Evolutionary conservation across 2,797 vertebrate species (phyloP).

Genomic region (Centroberyx gerrardi): DNA sequence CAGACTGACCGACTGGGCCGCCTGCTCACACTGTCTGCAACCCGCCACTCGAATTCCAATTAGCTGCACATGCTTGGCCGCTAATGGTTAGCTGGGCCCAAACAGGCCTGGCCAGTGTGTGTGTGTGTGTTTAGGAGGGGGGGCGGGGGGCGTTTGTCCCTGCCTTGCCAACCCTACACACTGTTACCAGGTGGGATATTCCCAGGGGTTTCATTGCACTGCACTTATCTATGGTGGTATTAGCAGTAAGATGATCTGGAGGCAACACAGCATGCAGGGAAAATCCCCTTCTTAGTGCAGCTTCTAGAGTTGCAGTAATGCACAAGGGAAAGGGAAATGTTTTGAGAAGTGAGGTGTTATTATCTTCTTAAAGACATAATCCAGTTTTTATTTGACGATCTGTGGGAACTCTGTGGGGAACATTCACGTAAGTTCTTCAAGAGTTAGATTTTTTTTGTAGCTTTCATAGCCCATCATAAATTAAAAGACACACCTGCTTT

Average conservation of each 20-base stretch:
- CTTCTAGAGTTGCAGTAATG: neutral
- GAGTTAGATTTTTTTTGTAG: neutral
- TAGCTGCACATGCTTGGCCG: conserved; percentile 12
- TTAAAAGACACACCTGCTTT: neutral
- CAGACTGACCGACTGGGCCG: conserved; percentile 3
- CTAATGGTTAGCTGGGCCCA: conserved; percentile 39
- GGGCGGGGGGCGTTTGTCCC: neutral
- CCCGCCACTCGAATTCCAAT: conserved; percentile 17
- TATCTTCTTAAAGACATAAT: neutral
- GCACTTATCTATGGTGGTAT: conserved; percentile 10
- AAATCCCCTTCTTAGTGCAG: conserved; percentile 27
- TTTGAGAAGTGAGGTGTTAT: too few species aligned
- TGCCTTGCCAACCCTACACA: conserved; percentile 30
- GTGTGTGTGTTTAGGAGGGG: neutral
- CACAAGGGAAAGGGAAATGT: neutral
- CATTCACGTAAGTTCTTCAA: neutral
- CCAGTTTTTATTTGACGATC: conserved; percentile 1
- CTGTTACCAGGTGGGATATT: conserved; percentile 66
- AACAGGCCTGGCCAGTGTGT: conserved; percentile 16
- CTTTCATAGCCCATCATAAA: neutral
- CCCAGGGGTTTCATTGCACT: conserved; percentile 53
- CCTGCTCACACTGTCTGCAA: neutral
- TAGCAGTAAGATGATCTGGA: conserved; percentile 45
- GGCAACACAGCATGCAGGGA: conserved; percentile 12
- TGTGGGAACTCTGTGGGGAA: neutral